phyloP scores from a whole-genome alignment of 2,113 vertebrate species.

The Phrynosoma blainvillii region DNA sequence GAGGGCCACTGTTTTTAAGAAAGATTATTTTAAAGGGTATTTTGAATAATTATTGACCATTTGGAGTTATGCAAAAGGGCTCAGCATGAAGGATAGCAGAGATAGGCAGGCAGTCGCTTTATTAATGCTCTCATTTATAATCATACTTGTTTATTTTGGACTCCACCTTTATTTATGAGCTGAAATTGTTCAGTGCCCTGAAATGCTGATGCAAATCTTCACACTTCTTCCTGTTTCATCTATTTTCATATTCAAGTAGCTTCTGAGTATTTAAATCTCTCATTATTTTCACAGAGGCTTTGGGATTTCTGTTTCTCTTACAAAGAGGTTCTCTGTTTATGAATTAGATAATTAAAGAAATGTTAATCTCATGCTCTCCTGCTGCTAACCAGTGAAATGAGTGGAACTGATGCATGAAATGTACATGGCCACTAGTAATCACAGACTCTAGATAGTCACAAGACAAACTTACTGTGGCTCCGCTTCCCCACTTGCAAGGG shows the following conservation, averaged over 20 bases:
- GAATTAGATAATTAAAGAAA: not conserved
- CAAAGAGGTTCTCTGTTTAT: not conserved
- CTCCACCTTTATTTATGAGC: not conserved
- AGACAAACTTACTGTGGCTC: not conserved
- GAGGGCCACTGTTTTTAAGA: constrained; percentile 1
- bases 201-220: constrained; percentile 7
- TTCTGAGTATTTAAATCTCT: not conserved
- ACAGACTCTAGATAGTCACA: not conserved
- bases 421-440: not conserved
- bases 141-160: not conserved
- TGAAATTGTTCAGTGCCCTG: constrained; percentile 8
- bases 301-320: not conserved
- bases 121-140: not conserved
- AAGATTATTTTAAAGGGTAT: not conserved
- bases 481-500: too few species aligned
- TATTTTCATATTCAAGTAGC: not conserved
- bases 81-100: not conserved
- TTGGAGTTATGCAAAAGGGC: not conserved
- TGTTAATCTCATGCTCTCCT: not conserved
- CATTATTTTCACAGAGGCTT: not conserved
- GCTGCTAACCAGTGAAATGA: not conserved
- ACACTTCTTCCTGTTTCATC: not conserved
- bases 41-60: constrained; percentile 14
- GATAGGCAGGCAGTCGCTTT: not conserved
- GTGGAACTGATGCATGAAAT: not conserved